Base-by-base conservation (phyloP, 2,888 invertebrate species). In the Ormyrus thymus region DNA sequence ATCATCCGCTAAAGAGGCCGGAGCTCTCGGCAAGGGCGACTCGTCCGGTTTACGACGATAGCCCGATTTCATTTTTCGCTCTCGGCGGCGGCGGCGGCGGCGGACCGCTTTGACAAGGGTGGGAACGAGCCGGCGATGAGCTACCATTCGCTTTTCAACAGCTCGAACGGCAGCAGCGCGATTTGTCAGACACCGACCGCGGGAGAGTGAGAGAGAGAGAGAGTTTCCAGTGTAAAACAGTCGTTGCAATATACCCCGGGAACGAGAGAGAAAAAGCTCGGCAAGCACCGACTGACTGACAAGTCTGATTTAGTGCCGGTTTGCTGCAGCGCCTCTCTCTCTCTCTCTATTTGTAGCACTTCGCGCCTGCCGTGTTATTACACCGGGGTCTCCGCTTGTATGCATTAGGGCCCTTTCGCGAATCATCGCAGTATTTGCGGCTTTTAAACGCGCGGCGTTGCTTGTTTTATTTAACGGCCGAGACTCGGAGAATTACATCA, bases 271-370 rank as follows among this genome's bases (percentile, higher is more conserved):
- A 70, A 62, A 7, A 70, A 69, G 68, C 53, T 11, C 11, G 53
- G 68, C 8, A 62, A n/a, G 11, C 9, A 3, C 29, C 10, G 61
- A 59, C n/a, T 7, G 66, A 83, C 84, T 83, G 85, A 84, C 86
- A 85, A 84, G 84, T 81, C 81, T 88, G 88, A 89, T 87, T 88
- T 88, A 89, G 83, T 84, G 85, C 81, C 85, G 83, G 85, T 87
- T 87, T 84, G 86, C 86, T 85, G 83, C 82, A 83, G 83, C 82
- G 81, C 76, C 81, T 78, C 81, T 29, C 29, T 29, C 29, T 29
- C 29, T 29, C 29, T 29, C 29, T 78, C 81, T 83, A 85, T 86
- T 83, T 82, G 84, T 83, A 85, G 84, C 85, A 84, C 84, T 84
- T 76, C 10, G 69, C 53, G 48, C 29, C 79, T 74, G 73, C 81